Percentiles rank a stretch among this genome's conserved stretches.
Conservation (phyloP, 2,888 invertebrate species). For the Apomyelois bistriatella region DNA sequence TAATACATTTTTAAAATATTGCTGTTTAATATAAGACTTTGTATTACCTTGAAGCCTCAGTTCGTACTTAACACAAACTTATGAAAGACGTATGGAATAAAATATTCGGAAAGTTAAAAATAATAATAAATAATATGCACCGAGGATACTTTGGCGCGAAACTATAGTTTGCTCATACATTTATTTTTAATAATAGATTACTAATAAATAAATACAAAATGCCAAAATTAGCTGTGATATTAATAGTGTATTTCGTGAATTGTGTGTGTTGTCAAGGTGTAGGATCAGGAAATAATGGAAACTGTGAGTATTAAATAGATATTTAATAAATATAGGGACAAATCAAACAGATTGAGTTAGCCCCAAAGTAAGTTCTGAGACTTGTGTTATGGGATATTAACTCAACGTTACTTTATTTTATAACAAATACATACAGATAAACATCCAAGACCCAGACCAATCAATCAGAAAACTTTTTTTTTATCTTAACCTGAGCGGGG, state of each 20-base stretch:
- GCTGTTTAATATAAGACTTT: conserved; percentile 9
- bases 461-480: too few relatives aligned
- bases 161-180: not conserved
- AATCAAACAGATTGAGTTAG: too few relatives aligned
- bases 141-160: conserved; percentile 28
- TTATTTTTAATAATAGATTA: not conserved
- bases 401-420: too few relatives aligned
- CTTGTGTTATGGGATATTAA: too few relatives aligned
- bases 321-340: too few relatives aligned
- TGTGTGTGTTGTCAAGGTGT: conserved; percentile 47
- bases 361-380: too few relatives aligned
- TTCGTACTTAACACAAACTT: conserved; percentile 27
- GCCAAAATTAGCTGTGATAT: conserved; percentile 35
- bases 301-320: conserved; percentile 41
- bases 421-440: not conserved
- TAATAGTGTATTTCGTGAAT: conserved; percentile 43
- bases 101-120: conserved; percentile 16
- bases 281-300: conserved; percentile 59
- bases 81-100: conserved; percentile 23
- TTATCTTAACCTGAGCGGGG: not conserved
- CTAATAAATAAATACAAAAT: conserved; percentile 32
- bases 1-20: conserved; percentile 21
- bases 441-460: not conserved
- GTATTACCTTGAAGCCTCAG: conserved; percentile 31
- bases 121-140: conserved; percentile 14